Evolutionary conservation across 2,113 vertebrate genomes (phyloP).

Genomic region (Benitochromis conjunctus): DNA sequence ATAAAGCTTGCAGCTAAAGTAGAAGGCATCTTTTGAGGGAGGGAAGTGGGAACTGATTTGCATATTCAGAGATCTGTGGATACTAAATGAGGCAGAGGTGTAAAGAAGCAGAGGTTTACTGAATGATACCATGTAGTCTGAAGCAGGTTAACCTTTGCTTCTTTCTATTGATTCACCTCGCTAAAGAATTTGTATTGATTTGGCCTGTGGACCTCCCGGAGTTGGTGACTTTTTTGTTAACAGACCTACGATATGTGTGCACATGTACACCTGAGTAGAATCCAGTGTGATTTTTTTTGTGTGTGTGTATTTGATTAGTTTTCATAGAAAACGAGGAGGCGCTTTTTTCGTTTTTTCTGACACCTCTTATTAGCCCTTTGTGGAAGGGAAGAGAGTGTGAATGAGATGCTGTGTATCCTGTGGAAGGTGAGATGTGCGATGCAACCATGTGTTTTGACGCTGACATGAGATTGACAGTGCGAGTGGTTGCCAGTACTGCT

Average conservation of each 20-base stretch:
- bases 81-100: neutral
- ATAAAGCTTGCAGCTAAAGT: neutral
- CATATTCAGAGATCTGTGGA: neutral
- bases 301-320: neutral
- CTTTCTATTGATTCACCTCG: slow-evolving; percentile 38
- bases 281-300: neutral
- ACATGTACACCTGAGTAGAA: neutral
- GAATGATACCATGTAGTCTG: slow-evolving; percentile 6
- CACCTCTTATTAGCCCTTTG: neutral
- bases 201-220: neutral
- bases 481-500: neutral
- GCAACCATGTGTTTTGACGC: neutral
- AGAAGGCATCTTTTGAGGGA: neutral
- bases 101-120: neutral
- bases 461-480: neutral
- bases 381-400: neutral
- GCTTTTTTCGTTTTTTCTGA: neutral
- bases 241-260: neutral
- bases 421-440: neutral
- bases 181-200: slow-evolving; percentile 43
- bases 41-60: neutral
- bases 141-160: slow-evolving; percentile 53
- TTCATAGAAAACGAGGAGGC: neutral
- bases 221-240: slow-evolving; percentile 1
- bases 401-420: neutral